Conservation (phyloP, 2,797 vertebrate genomes). For the Numenius phaeopus region DNA sequence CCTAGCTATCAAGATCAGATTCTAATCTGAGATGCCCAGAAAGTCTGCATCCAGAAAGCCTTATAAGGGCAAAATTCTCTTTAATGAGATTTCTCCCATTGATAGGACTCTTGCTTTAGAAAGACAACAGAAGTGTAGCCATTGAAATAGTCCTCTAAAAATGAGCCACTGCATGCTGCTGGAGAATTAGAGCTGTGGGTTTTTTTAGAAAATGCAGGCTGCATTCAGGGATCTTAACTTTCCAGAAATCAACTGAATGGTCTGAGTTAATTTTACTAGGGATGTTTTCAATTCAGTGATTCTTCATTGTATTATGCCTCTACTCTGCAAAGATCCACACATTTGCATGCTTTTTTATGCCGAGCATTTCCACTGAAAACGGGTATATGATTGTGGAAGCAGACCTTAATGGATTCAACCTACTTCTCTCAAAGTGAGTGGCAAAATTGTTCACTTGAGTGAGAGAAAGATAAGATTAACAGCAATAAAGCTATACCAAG, state of each 20-base stretch:
- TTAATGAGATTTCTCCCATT: background rate
- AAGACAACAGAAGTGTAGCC: background rate
- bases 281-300: background rate
- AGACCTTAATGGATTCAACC: background rate
- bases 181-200: background rate
- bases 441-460: conserved; percentile 15
- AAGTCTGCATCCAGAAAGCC: background rate
- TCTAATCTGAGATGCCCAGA: conserved; percentile 29
- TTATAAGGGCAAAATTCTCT: conserved; percentile 35
- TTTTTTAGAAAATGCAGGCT: background rate
- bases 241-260: background rate
- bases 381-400: background rate
- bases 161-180: background rate
- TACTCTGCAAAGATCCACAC: background rate
- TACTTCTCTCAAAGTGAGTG: conserved; percentile 10
- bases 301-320: background rate
- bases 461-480: conserved; percentile 26
- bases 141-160: background rate
- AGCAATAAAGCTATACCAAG: background rate
- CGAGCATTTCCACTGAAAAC: background rate
- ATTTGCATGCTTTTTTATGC: background rate
- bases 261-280: background rate
- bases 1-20: conserved; percentile 12
- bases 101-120: background rate
- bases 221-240: background rate